phyloP scores from a whole-genome alignment of 1,140 invertebrate genomes.

The Drosophila arawakana region DNA sequence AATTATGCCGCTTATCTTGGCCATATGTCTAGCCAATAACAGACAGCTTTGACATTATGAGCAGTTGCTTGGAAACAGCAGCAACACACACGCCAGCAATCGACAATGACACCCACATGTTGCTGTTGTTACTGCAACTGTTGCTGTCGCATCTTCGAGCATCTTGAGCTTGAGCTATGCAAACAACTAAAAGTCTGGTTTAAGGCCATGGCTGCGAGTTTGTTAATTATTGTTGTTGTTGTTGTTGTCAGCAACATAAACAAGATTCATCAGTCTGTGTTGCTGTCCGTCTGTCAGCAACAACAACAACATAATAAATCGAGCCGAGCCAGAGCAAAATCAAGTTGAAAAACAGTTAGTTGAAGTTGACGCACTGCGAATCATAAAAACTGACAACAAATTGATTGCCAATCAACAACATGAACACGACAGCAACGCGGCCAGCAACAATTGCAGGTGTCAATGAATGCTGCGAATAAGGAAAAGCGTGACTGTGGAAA shows the following conservation, averaged over 20 bases:
- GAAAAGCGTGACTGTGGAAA: constrained; percentile 68
- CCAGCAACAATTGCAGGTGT: constrained; percentile 74
- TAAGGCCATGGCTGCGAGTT: constrained; percentile 30
- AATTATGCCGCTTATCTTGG: constrained; percentile 83
- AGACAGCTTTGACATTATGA: constrained; percentile 43
- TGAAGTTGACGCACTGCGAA: constrained; percentile 78
- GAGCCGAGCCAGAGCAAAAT: constrained; percentile 5
- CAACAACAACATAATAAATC: constrained; percentile 68
- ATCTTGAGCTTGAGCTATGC: constrained; percentile 16
- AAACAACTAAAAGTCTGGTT: constrained; percentile 11
- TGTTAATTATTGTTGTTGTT: constrained; percentile 17
- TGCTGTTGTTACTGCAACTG: constrained; percentile 30
- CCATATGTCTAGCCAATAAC: constrained; percentile 65
- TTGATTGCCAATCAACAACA: constrained; percentile 82
- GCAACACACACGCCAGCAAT: constrained; percentile 49
- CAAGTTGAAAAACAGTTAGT: constrained; percentile 68
- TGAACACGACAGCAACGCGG: constrained; percentile 72
- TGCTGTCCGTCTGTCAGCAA: constrained; percentile 35
- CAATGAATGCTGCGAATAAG: constrained; percentile 80
- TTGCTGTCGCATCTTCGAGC: constrained; percentile 13
- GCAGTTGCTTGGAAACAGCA: constrained; percentile 23
- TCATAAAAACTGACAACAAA: constrained; percentile 82
- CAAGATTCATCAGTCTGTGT: constrained; percentile 20
- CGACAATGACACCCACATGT: constrained; percentile 59
- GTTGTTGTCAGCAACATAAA: constrained; percentile 50